Percentiles rank a stretch among this genome's conserved stretches.
Conservation (phyloP, 2,888 invertebrate genomes). For the Lithodes maja region DNA sequence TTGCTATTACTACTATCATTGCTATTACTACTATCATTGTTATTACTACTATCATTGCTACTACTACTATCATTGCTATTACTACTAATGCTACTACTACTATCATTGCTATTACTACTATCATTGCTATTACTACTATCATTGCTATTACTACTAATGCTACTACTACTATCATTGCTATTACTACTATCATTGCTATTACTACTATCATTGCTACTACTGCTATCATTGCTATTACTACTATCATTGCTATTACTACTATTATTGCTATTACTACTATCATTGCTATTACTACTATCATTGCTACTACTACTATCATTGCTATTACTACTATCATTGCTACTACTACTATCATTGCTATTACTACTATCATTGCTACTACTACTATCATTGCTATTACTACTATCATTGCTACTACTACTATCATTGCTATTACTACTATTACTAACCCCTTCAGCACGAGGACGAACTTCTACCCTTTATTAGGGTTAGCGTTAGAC, state of each 20-base stretch:
- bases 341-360: background rate
- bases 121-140: too few species aligned
- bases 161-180: too few species aligned
- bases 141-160: too few species aligned
- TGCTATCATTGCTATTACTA: background rate
- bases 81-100: too few species aligned
- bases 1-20: too few species aligned
- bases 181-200: too few species aligned
- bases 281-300: background rate
- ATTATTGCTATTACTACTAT: background rate
- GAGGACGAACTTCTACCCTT: background rate
- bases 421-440: background rate
- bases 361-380: background rate
- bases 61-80: too few species aligned
- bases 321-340: background rate
- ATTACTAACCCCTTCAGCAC: background rate
- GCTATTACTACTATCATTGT: too few species aligned
- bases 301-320: slow-evolving; percentile 3
- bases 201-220: background rate
- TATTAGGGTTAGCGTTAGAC: too few species aligned
- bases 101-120: too few species aligned
- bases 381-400: background rate
- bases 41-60: too few species aligned
- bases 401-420: background rate
- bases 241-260: background rate